Percentiles rank a stretch among this genome's conserved stretches.
phyloP scores from a whole-genome alignment of 2,888 invertebrate species.

The Lasiommata megera region DNA sequence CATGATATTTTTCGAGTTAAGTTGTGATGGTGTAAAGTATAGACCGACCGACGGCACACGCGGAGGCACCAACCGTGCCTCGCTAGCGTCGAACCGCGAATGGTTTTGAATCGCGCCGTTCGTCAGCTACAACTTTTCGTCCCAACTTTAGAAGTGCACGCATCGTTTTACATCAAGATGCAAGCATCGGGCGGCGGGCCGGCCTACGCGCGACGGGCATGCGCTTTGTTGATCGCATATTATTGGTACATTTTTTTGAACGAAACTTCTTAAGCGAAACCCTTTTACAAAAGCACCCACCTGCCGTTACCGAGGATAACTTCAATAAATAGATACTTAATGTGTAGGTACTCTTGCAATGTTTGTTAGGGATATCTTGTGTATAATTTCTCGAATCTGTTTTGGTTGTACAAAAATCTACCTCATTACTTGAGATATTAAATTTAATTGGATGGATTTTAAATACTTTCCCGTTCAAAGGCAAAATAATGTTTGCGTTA shows the following conservation, averaged over 20 bases:
- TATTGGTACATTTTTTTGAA: not conserved
- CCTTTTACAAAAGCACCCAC: not conserved
- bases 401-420: too few relatives aligned
- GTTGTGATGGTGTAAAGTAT: conserved; percentile 55
- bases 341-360: too few relatives aligned
- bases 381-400: too few relatives aligned
- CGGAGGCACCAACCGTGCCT: conserved; percentile 63
- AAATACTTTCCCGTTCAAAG: too few relatives aligned
- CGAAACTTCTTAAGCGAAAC: not conserved
- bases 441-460: too few relatives aligned
- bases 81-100: conserved; percentile 65
- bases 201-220: conserved; percentile 47
- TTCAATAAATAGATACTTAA: too few relatives aligned
- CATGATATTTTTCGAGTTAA: conserved; percentile 43
- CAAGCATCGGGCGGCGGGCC: conserved; percentile 33
- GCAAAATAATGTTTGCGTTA: too few relatives aligned
- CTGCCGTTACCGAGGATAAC: not conserved
- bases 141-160: conserved; percentile 41
- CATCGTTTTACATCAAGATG: conserved; percentile 34
- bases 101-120: conserved; percentile 42
- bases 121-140: conserved; percentile 47
- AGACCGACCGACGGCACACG: conserved; percentile 47
- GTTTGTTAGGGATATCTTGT: too few relatives aligned
- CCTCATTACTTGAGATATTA: too few relatives aligned
- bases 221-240: conserved; percentile 35